Percentiles rank a stretch among this genome's conserved stretches.
Conservation (phyloP, 2,113 vertebrate species). For the Sapayoa aenigma region DNA sequence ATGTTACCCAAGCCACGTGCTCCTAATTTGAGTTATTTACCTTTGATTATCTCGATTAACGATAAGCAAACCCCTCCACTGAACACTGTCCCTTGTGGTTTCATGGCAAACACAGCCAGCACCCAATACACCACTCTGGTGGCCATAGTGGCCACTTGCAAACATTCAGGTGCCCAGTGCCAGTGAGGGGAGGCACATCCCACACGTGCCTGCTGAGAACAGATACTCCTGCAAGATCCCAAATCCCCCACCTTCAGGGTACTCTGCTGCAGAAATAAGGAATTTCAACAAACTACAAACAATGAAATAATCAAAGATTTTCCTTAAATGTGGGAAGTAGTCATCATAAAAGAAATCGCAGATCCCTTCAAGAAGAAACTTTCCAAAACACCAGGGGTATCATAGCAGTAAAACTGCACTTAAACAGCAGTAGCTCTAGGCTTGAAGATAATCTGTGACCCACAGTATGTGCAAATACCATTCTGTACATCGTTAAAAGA, state of each 20-base stretch:
- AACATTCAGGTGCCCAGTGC: conserved; percentile 88
- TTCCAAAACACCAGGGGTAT: not conserved
- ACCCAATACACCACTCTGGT: conserved; percentile 85
- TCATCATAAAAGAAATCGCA: not conserved
- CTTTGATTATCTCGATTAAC: not conserved
- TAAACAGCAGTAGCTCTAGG: not conserved
- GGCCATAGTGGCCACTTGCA: conserved; percentile 82
- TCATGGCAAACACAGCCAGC: conserved; percentile 87
- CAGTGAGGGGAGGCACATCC: conserved; percentile 87
- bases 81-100: conserved; percentile 78
- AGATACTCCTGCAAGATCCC: conserved; percentile 83
- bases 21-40: not conserved
- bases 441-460: not conserved
- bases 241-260: conserved; percentile 86
- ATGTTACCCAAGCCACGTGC: not conserved
- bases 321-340: not conserved
- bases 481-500: not conserved
- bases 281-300: not conserved
- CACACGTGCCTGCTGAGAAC: conserved; percentile 82
- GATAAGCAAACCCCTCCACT: not conserved
- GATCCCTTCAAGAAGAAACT: not conserved
- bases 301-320: not conserved
- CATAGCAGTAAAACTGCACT: not conserved
- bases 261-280: conserved; percentile 75
- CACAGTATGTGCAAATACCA: not conserved